Evolutionary conservation across 2,888 invertebrate species (phyloP).

Genomic region (Coecobrya sp.): DNA sequence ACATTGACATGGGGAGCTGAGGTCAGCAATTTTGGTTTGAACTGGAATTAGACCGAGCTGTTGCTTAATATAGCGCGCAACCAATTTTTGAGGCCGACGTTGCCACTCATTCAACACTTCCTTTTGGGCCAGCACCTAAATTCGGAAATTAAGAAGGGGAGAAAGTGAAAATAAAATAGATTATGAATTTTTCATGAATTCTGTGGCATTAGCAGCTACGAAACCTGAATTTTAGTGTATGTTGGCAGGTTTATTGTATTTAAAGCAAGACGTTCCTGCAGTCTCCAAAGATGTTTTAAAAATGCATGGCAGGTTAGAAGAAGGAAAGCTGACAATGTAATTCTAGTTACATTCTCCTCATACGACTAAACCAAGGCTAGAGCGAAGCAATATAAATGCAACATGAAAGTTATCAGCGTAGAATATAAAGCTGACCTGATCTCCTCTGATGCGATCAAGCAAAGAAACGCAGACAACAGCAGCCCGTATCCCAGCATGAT

Average conservation of each 20-base stretch:
- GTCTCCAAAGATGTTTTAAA: too few relatives aligned
- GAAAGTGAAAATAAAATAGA: background rate
- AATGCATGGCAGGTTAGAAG: too few relatives aligned
- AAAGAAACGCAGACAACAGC: conserved; percentile 98
- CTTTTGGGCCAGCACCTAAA: conserved; percentile 94
- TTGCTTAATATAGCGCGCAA: conserved; percentile 94
- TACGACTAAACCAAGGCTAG: background rate
- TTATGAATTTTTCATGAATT: conserved; percentile 1
- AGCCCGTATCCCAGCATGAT: conserved; percentile 96
- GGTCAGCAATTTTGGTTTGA: conserved; percentile 50
- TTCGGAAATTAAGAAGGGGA: background rate
- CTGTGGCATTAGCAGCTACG: background rate
- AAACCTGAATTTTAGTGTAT: background rate
- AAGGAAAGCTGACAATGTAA: too few relatives aligned
- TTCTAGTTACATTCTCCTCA: too few relatives aligned
- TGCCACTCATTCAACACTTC: conserved; percentile 97
- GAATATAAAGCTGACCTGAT: conserved; percentile 91
- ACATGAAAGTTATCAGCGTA: background rate
- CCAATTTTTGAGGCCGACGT: conserved; percentile 94
- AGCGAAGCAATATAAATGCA: background rate
- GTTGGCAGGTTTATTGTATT: background rate
- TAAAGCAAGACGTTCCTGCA: background rate
- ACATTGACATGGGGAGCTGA: conserved; percentile 72
- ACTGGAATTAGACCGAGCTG: conserved; percentile 92
- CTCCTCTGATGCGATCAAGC: conserved; percentile 96